Base-by-base conservation (phyloP, 2,113 vertebrate genomes). In the Salvelinus fontinalis region DNA sequence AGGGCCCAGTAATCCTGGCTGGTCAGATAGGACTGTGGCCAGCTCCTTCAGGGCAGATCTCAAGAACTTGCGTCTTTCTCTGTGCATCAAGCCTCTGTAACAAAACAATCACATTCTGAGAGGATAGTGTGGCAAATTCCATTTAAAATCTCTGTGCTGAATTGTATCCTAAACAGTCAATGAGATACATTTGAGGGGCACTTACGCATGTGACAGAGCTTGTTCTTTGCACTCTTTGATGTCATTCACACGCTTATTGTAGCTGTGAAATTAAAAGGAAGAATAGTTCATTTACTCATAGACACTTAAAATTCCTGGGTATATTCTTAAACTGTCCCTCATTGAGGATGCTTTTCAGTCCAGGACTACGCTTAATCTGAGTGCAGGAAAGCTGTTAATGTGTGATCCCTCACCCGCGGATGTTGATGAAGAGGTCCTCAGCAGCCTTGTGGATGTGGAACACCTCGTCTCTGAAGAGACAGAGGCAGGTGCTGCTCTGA, bases 381-480 rank as follows among this genome's bases (percentile, higher is more conserved):
- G 39, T 44, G 9, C 39, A 44, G 39, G 39, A 18, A 54, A 54
- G 5, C 51, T 6, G 16, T 44, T 44, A 44, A 11, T 44, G 39
- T 44, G 39, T 44, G 39, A 44, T n/a, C 59, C 20, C 59, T 62
- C 59, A 99, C 98, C 98, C 98, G 89, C 97, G 92, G 84, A 99
- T 97, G 93, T 99, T 99, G 81, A 99, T 97, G 83, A 99, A 99
- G 75, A 99, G 93, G 79, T 99, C 98, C 91, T 99, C 98, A 0
- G 96, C 96, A 51, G 97, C 94, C 93, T 99, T 99, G 93, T 99
- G 98, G 89, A 99, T 97, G 85, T 99, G 98, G 86, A 99, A 99
- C 73, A 99, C 97, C 86, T 99, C 98, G 2, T 99, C 98, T 79
- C 97, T 95, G 90, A 98, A 99, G 39, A 99, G 93, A 79, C 96